Evolutionary conservation across 2,113 vertebrate genomes (phyloP), one percentile per base, ranked within the genome.

Genomic region (Erinaceus europaeus): DNA sequence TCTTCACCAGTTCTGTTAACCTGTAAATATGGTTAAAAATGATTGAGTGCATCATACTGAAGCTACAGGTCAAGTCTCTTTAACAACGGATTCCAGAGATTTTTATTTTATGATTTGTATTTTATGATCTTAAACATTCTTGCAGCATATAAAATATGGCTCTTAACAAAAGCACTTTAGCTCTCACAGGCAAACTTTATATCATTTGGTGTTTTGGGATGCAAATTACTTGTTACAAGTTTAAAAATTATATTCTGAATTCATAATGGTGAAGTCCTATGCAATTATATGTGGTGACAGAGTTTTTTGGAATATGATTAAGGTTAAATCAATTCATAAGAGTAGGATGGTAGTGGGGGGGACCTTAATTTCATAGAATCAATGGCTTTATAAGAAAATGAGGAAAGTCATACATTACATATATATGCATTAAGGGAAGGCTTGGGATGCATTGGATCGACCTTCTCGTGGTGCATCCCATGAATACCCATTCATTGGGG

Each of bases 1-100:
- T 88, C 90, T 94, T 90, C 77, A 44, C 75, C 88, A 89, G 78
- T 34, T 87, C 78, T 93, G 78, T 82, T 93, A 87, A 78, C 87
- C 78, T 91, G 71, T 57, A 91, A 94, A 90, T 20, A 93, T 89
- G 89, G 73, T 0, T 18, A 86, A 87, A 93, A 90, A 90, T 90
- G 82, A 94, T 72, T 89, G 88, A 86, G 32, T 76, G 59, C 32
- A 50, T 90, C 72, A 62, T 59, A 68, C 5, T 74, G 72, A 90
- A 90, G 73, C 59, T 71, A 87, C 67, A 84, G 48, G 62, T 71
- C 73, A 91, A 84, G 79, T 89, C 55, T 48, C 42, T 84, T 77
- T 88, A 75, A 83, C 15, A 91, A 78, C 48, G 59, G 36, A 92
- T 46, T 86, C 90, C 68, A 81, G 65, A 89, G n/a, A 88, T 86